Base-by-base conservation (phyloP, 2,113 vertebrate genomes). In the Spheniscus mendiculus region DNA sequence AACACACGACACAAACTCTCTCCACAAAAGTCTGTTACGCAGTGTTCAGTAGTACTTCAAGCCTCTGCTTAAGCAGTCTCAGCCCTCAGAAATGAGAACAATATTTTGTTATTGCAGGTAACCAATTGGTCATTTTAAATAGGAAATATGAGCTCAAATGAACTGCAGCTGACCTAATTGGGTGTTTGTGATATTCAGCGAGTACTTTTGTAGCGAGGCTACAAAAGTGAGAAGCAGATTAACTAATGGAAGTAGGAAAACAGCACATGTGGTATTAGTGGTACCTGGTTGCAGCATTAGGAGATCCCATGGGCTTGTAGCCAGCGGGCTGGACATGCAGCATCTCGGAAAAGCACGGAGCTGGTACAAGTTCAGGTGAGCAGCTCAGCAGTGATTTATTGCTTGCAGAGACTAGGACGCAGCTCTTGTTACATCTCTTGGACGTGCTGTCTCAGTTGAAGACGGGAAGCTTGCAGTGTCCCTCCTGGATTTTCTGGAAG, bases 301-400 rank as follows among this genome's bases (percentile, higher is more conserved):
- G 34, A 30, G 77, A 80, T 47, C 34, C 49, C 52, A 34, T 0
- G 23, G 32, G 36, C 65, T 36, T 17, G 53, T 34, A 59, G 44
- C 11, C 79, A 59, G 83, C 0, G 0, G 49, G 45, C 1, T 67
- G 73, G 87, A 87, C 22, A 12, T 5, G 50, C 38, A 82, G 93
- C 67, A 49, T 4, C 59, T 22, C 1, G 0, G 59, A 59, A 50
- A 69, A 87, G 58, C 76, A 61, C 0, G 0, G 72, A 53, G 45
- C 38, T 40, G 91, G 10, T 4, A 12, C 52, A 25, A 27, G 44
- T 27, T 27, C 55, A 84, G 77, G 42, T 9, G 61, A 87, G 78
- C 65, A 62, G 92, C 91, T 85, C 50, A 42, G 65, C 42, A 59
- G 73, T 15, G 52, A 29, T 45, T 82, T 34, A 82, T 14, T 47